These are phyloP conservation scores for Argyresthia goedartella DNA, from an alignment of 2,888 invertebrate species.

Conservation along the genomic window DNA sequence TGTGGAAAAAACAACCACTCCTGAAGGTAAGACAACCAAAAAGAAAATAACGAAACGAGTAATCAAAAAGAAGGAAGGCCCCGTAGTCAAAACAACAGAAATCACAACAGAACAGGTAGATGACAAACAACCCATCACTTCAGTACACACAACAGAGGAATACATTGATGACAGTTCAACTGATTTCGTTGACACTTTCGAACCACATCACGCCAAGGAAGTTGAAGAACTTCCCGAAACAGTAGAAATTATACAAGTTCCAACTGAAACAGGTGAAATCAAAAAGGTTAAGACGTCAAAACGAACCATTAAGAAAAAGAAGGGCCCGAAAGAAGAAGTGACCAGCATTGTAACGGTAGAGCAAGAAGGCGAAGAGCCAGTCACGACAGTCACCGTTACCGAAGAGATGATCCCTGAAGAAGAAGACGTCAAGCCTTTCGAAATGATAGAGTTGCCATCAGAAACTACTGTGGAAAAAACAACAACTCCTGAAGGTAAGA, in stretches of 20 bases:
- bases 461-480: slow-evolving; percentile 23
- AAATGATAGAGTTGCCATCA: slow-evolving; percentile 21
- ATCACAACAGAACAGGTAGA: slow-evolving; percentile 24
- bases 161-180: slow-evolving; percentile 5
- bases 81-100: slow-evolving; percentile 30
- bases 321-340: slow-evolving; percentile 22
- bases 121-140: slow-evolving; percentile 17
- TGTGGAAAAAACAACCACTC: slow-evolving; percentile 26
- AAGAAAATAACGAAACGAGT: slow-evolving; percentile 21
- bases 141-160: slow-evolving; percentile 14
- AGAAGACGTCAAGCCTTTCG: slow-evolving; percentile 18
- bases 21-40: slow-evolving; percentile 25
- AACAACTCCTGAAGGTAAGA: slow-evolving; percentile 22
- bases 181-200: slow-evolving; percentile 6
- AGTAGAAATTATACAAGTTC: slow-evolving; percentile 33
- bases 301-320: slow-evolving; percentile 25
- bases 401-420: slow-evolving; percentile 24
- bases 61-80: slow-evolving; percentile 25
- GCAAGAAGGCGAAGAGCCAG: slow-evolving; percentile 32
- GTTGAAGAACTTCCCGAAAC: slow-evolving; percentile 30
- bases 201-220: slow-evolving; percentile 18
- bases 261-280: slow-evolving; percentile 25
- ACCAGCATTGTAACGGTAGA: slow-evolving; percentile 23
- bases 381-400: slow-evolving; percentile 25
- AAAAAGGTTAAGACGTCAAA: slow-evolving; percentile 29